phyloP scores from a whole-genome alignment of 2,113 vertebrate species.

The Solea senegalensis region DNA sequence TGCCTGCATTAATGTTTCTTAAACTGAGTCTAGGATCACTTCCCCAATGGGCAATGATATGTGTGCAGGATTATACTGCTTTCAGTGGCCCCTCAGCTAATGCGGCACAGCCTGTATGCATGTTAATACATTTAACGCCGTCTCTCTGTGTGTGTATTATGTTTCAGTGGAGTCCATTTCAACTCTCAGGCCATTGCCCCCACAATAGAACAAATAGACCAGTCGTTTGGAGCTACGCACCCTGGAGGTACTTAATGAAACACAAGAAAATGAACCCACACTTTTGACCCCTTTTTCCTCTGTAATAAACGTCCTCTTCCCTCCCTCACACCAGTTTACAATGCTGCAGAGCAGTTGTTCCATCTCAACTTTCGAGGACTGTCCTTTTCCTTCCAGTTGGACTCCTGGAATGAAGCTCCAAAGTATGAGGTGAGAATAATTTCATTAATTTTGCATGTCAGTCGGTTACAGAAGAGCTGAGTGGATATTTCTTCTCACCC shows the following conservation, averaged over 20 bases:
- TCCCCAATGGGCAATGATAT: neutral
- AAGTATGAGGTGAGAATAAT: slow-evolving; percentile 93
- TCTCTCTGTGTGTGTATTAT: slow-evolving; percentile 32
- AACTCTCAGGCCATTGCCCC: slow-evolving; percentile 98
- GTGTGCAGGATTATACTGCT: slow-evolving; percentile 3
- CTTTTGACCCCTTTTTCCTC: neutral
- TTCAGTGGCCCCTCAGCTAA: slow-evolving; percentile 8
- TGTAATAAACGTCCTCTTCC: neutral
- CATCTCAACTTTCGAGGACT: slow-evolving; percentile 99
- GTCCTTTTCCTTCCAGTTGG: slow-evolving; percentile 98
- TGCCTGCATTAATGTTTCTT: slow-evolving; percentile 15
- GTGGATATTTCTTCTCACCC: neutral
- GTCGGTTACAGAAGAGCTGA: neutral
- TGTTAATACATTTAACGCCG: slow-evolving; percentile 8
- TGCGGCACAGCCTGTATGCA: slow-evolving; percentile 10
- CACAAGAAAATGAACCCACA: neutral
- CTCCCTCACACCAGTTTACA: slow-evolving; percentile 86
- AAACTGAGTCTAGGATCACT: neutral
- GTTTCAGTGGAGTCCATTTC: slow-evolving; percentile 96
- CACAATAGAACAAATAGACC: slow-evolving; percentile 99
- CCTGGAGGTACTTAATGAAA: slow-evolving; percentile 89
- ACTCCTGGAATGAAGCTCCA: slow-evolving; percentile 98
- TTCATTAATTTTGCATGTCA: neutral
- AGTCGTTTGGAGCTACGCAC: slow-evolving; percentile 98
- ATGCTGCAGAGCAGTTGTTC: slow-evolving; percentile 97